Percentiles rank a stretch among this genome's conserved stretches.
These are phyloP conservation scores for Pyxicephalus adspersus DNA, from an alignment of 2,113 vertebrate genomes.

Conservation along the genomic window DNA sequence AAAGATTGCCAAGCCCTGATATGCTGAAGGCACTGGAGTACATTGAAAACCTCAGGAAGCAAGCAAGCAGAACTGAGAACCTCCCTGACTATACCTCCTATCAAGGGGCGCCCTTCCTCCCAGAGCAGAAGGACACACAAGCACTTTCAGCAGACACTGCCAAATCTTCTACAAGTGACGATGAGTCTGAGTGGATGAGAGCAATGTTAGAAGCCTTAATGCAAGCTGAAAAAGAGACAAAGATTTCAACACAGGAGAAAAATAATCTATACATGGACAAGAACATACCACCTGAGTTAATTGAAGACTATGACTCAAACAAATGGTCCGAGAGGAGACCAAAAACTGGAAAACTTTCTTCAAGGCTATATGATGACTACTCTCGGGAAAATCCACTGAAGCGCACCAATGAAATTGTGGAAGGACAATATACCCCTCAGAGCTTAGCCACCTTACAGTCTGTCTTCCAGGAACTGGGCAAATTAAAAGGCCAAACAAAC, in stretches of 20 bases:
- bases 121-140: slow-evolving; percentile 78
- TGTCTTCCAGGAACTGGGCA: slow-evolving; percentile 91
- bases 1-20: slow-evolving; percentile 76
- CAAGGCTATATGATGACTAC: slow-evolving; percentile 81
- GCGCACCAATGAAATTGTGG: slow-evolving; percentile 92
- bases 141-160: slow-evolving; percentile 63
- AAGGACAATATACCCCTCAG: slow-evolving; percentile 93
- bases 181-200: slow-evolving; percentile 84
- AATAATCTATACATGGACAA: slow-evolving; percentile 77
- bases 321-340: slow-evolving; percentile 75
- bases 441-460: slow-evolving; percentile 92
- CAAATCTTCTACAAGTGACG: slow-evolving; percentile 76
- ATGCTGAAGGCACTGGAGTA: slow-evolving; percentile 94
- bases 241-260: slow-evolving; percentile 65
- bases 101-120: slow-evolving; percentile 69
- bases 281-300: slow-evolving; percentile 63
- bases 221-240: slow-evolving; percentile 79
- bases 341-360: slow-evolving; percentile 74
- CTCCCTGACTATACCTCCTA: slow-evolving; percentile 75
- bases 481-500: slow-evolving; percentile 72
- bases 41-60: slow-evolving; percentile 88
- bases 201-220: slow-evolving; percentile 84
- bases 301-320: slow-evolving; percentile 80
- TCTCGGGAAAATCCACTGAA: slow-evolving; percentile 87
- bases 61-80: slow-evolving; percentile 77